Evolutionary conservation across 2,888 invertebrate genomes (phyloP), one percentile per base, ranked within the genome.

Genomic region (Pemphredon lugubris): DNA sequence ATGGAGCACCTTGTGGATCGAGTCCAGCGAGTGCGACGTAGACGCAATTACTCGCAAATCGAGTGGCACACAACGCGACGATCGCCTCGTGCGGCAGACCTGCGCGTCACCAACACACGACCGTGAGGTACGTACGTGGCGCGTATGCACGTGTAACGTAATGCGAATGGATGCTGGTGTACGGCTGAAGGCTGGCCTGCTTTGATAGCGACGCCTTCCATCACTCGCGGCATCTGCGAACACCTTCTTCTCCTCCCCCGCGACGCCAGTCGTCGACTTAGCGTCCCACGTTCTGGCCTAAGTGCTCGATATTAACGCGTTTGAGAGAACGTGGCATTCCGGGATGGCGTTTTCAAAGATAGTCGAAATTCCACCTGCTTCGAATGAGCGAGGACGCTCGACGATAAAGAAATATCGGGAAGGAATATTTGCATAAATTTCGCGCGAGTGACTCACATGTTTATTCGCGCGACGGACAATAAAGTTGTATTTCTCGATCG

Each of bases 151-250:
- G 50, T 48, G 72, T 57, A 60, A 61, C 45, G 26, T 73, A 79
- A 79, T 72, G 75, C 69, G 55, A 48, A 39, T 23, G 48, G 20
- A 53, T 64, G 65, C 50, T 45, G 45, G 18, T 50, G 47, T 45
- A 44, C 47, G 53, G 53, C 16, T 61, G 54, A 51, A 60, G 45
- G 58, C 44, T 78, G 78, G 66, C 67, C 78, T 74, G 78, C 68
- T 82, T 81, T 53, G 72, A 80, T 71, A 82, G 50, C 58, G 14
- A 58, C 57, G 67, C 37, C 48, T 59, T 68, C 61, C 53, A 68
- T 73, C 75, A 57, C 42, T 40, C 55, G 7, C 45, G 40, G 51
- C 55, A 45, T 50, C 60, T 65, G 48, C 40, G 18, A 37, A 40
- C 51, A 26, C n/a, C n/a, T n/a, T n/a, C n/a, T 60, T 42, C 34